A percentile compares a stretch with the other conserved stretches of the same genome.
phyloP scores from a whole-genome alignment of 2,113 vertebrate genomes.

The Oncorhynchus kisutch region DNA sequence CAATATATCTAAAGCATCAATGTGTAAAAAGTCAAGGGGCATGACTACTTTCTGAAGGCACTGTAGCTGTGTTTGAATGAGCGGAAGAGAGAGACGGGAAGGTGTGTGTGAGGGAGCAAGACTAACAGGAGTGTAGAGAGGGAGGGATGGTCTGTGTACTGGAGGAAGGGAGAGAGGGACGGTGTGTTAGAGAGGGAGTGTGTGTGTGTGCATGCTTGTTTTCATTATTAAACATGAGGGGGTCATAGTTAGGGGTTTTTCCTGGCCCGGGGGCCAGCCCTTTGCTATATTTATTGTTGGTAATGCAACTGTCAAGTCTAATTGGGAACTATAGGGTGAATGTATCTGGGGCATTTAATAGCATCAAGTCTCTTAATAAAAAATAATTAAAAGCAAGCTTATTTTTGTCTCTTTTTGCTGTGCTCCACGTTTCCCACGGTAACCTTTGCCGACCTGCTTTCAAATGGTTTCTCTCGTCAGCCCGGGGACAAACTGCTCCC shows the following conservation, averaged over 20 bases:
- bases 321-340: conserved; percentile 74
- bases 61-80: not conserved
- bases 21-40: too few species aligned
- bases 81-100: not conserved
- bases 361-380: conserved; percentile 74
- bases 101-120: not conserved
- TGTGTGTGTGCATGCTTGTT: conserved; percentile 54
- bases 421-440: conserved; percentile 55
- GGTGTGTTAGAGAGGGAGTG: conserved; percentile 4
- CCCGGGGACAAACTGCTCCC: conserved; percentile 40
- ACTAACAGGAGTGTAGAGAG: not conserved
- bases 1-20: too few species aligned
- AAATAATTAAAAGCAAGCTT: conserved; percentile 74
- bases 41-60: too few species aligned
- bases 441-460: conserved; percentile 67
- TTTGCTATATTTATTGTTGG: conserved; percentile 78
- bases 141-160: conserved; percentile 14
- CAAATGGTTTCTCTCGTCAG: conserved; percentile 55
- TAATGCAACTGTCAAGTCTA: conserved; percentile 78
- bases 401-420: conserved; percentile 70
- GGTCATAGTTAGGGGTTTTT: conserved; percentile 74
- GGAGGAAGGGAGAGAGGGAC: conserved; percentile 17
- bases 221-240: conserved; percentile 77
- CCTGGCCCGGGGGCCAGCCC: conserved; percentile 67
- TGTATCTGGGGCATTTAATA: conserved; percentile 79